phyloP scores from a whole-genome alignment of 23 tunicate genomes.

The Corella eumyota region DNA sequence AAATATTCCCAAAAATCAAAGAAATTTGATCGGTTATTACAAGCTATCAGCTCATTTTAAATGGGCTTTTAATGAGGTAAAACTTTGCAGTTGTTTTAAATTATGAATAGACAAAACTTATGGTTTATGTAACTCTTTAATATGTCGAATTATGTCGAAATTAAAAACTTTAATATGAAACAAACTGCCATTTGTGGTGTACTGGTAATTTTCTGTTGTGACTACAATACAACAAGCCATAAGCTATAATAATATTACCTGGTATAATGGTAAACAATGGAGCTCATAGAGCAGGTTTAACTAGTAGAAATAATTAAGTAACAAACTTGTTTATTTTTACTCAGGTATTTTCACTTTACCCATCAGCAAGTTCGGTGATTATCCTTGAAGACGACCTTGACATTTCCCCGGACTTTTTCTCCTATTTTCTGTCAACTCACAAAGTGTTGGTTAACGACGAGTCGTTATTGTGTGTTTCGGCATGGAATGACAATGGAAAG shows the following conservation, averaged over 20 bases:
- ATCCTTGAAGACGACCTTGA: slow-evolving; percentile 92
- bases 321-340: slow-evolving; percentile 1
- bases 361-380: slow-evolving; percentile 39
- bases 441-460: slow-evolving; percentile 37
- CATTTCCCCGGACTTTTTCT: slow-evolving; percentile 82
- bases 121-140: too few relatives aligned
- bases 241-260: too few relatives aligned
- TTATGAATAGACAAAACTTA: not conserved
- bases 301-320: too few relatives aligned
- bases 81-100: not conserved
- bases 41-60: slow-evolving; percentile 77
- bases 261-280: too few relatives aligned
- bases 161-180: too few relatives aligned
- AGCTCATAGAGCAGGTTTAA: too few relatives aligned
- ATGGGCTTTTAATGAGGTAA: slow-evolving; percentile 64
- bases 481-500: slow-evolving; percentile 99
- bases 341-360: slow-evolving; percentile 54
- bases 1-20: slow-evolving; percentile 17
- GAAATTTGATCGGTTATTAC: slow-evolving; percentile 65
- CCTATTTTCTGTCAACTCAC: slow-evolving; percentile 42
- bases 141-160: too few relatives aligned
- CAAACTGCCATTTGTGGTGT: too few relatives aligned
- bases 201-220: not conserved
- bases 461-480: slow-evolving; percentile 73
- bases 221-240: too few relatives aligned